Conservation (phyloP, 1,140 invertebrate genomes). For the Eulimnadia texana region DNA sequence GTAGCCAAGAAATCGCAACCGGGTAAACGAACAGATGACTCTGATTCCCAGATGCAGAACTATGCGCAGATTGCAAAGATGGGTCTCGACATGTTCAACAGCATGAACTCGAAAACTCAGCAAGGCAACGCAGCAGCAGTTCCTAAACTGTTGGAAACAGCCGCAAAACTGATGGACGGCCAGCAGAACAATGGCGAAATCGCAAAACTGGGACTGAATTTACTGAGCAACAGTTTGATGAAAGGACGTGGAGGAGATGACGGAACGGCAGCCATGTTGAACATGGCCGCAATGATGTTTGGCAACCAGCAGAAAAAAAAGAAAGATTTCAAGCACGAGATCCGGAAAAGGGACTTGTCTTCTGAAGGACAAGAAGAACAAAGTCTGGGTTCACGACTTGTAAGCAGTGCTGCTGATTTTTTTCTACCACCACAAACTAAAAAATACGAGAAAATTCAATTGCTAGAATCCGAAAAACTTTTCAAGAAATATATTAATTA, state of each 20-base stretch:
- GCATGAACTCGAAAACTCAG: not conserved
- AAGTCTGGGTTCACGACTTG: not conserved
- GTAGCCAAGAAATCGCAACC: not conserved
- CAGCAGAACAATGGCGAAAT: not conserved
- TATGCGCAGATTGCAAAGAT: not conserved
- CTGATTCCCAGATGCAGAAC: not conserved
- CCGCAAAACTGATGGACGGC: constrained; percentile 1
- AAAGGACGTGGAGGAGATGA: not conserved
- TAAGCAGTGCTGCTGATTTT: not conserved
- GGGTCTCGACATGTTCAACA: not conserved
- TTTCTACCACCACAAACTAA: not conserved
- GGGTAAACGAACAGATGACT: not conserved
- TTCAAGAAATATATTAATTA: not conserved
- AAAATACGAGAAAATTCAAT: not conserved
- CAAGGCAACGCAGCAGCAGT: constrained; percentile 2
- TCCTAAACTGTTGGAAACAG: not conserved
- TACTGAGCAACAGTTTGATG: not conserved
- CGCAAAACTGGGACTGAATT: not conserved
- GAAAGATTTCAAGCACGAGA: not conserved
- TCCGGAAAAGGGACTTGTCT: not conserved
- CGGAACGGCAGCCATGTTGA: not conserved
- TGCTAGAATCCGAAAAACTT: not conserved
- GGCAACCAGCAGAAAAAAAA: not conserved
- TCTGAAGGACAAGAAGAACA: not conserved
- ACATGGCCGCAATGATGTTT: not conserved